Conservation (phyloP, 2,888 invertebrate species). For the Drosophila trichaetosa region DNA sequence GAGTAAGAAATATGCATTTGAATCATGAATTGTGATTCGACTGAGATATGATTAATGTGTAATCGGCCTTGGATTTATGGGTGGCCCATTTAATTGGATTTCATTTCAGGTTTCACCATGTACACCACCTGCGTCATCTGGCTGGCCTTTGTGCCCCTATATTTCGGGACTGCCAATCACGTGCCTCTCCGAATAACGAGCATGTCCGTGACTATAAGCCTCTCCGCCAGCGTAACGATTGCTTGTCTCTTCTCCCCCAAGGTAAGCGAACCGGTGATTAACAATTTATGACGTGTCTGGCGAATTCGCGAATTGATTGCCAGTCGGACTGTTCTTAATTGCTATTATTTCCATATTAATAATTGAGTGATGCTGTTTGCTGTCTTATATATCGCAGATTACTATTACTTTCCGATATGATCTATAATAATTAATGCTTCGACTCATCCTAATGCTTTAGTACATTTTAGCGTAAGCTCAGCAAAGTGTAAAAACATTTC, state of each 20-base stretch:
- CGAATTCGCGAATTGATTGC: constrained; percentile 21
- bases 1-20: background rate
- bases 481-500: background rate
- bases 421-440: constrained; percentile 9
- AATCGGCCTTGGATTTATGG: constrained; percentile 13
- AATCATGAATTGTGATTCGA: background rate
- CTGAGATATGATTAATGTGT: background rate
- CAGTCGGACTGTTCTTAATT: constrained; percentile 30
- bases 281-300: constrained; percentile 24
- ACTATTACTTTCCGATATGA: constrained; percentile 12
- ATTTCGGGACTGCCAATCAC: constrained; percentile 97
- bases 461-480: constrained; percentile 28
- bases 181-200: constrained; percentile 96
- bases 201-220: constrained; percentile 97
- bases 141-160: constrained; percentile 98
- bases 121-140: constrained; percentile 99
- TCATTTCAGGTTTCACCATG: constrained; percentile 95
- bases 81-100: background rate
- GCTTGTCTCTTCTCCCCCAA: constrained; percentile 97
- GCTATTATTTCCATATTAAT: constrained; percentile 38
- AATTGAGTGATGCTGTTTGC: constrained; percentile 41
- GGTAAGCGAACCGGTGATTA: constrained; percentile 86
- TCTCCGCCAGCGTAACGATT: constrained; percentile 96
- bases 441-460: constrained; percentile 6
- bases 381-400: constrained; percentile 17